These are phyloP conservation scores for Rhorus exstirpatorius DNA, from an alignment of 2,888 invertebrate species.

Conservation along the genomic window DNA sequence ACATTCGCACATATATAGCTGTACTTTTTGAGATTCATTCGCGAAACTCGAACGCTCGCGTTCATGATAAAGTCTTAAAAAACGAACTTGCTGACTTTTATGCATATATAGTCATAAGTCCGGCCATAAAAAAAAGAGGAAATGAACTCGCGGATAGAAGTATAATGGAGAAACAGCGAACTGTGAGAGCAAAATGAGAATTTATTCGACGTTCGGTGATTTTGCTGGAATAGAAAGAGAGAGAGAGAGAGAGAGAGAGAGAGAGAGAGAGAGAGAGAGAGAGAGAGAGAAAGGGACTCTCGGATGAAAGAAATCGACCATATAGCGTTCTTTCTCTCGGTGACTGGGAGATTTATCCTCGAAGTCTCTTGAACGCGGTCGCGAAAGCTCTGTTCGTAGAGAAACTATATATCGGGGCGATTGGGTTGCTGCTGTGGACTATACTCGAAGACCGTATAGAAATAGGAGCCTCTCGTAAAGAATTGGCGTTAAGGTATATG, in stretches of 20 bases:
- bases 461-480: slow-evolving; percentile 10
- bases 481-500: slow-evolving; percentile 8
- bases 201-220: slow-evolving; percentile 65
- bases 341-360: slow-evolving; percentile 58
- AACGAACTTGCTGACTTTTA: slow-evolving; percentile 43
- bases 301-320: slow-evolving; percentile 55
- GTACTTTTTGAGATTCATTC: slow-evolving; percentile 65
- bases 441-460: background rate
- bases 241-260: background rate
- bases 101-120: background rate
- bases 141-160: slow-evolving; percentile 27
- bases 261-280: background rate
- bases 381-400: slow-evolving; percentile 33
- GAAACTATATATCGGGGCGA: too few species aligned
- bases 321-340: slow-evolving; percentile 23
- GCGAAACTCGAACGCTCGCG: slow-evolving; percentile 44
- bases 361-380: slow-evolving; percentile 50
- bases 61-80: slow-evolving; percentile 36
- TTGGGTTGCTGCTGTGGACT: slow-evolving; percentile 13
- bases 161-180: slow-evolving; percentile 67
- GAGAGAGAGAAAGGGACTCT: background rate
- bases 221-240: slow-evolving; percentile 24
- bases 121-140: slow-evolving; percentile 16
- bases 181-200: slow-evolving; percentile 61
- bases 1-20: too few species aligned